Conservation (phyloP, 1,140 invertebrate genomes). For the Planococcus citri region DNA sequence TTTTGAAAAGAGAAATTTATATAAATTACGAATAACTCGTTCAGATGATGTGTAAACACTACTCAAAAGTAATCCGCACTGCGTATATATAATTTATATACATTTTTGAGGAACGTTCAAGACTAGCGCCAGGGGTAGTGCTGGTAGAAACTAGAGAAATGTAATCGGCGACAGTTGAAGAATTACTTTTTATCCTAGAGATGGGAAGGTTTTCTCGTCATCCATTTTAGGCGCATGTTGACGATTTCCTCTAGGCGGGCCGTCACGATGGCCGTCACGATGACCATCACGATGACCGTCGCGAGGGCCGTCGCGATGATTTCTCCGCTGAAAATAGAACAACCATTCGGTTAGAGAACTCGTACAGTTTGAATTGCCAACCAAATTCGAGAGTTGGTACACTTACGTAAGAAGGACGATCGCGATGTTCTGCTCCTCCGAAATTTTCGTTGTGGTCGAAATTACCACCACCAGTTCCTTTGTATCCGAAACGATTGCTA, state of each 20-base stretch:
- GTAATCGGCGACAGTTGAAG: neutral
- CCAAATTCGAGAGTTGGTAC: neutral
- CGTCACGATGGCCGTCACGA: too few species aligned
- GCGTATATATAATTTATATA: conserved; percentile 4
- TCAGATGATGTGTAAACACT: neutral
- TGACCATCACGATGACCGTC: neutral
- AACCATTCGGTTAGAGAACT: neutral
- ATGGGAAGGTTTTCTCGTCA: conserved; percentile 89
- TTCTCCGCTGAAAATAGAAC: neutral
- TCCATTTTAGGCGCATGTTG: conserved; percentile 73
- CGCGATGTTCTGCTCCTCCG: neutral
- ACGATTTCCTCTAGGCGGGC: neutral
- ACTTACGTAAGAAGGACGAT: neutral
- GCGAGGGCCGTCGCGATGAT: neutral
- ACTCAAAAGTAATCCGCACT: neutral
- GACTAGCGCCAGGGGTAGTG: conserved; percentile 17
- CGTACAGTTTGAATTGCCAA: neutral
- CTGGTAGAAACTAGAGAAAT: conserved; percentile 8
- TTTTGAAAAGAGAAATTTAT: neutral
- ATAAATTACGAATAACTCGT: neutral
- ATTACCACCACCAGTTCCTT: conserved; percentile 10
- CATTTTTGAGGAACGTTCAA: conserved; percentile 14
- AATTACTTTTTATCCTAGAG: conserved; percentile 51
- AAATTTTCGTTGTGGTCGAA: neutral
- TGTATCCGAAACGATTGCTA: conserved; percentile 24